Percentiles rank a stretch among this genome's conserved stretches.
phyloP scores from a whole-genome alignment of 2,113 vertebrate genomes.

The Eurystomus gularis region DNA sequence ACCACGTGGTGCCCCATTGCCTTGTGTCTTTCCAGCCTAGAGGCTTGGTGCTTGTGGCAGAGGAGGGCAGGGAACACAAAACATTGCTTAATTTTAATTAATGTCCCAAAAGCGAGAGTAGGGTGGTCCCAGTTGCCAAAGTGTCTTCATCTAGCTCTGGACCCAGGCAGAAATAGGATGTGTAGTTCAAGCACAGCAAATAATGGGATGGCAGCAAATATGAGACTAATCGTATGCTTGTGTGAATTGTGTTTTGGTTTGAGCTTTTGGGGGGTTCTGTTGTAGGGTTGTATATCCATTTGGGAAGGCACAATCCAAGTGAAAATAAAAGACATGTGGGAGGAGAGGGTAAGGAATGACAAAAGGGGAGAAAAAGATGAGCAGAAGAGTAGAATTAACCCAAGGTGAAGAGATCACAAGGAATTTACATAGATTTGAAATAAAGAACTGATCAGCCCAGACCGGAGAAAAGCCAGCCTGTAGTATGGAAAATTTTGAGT shows the following conservation, averaged over 20 bases:
- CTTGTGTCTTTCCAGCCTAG: not conserved
- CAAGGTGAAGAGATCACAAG: not conserved
- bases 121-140: not conserved
- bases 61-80: not conserved
- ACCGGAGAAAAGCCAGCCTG: not conserved
- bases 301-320: not conserved
- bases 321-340: not conserved
- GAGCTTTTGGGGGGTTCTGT: not conserved
- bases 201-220: not conserved
- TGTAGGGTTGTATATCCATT: not conserved
- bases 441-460: not conserved
- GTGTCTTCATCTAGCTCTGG: not conserved
- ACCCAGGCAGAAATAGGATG: not conserved
- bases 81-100: not conserved
- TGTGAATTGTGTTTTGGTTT: not conserved
- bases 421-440: not conserved
- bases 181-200: not conserved
- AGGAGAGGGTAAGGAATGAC: not conserved
- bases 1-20: not conserved
- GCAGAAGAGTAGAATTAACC: not conserved
- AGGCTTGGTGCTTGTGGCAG: not conserved
- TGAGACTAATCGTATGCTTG: accelerated
- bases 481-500: not conserved
- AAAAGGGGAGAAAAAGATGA: not conserved
- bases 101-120: not conserved